Base-by-base conservation (phyloP, 2,888 invertebrate species). In the Copidosoma aretas region DNA sequence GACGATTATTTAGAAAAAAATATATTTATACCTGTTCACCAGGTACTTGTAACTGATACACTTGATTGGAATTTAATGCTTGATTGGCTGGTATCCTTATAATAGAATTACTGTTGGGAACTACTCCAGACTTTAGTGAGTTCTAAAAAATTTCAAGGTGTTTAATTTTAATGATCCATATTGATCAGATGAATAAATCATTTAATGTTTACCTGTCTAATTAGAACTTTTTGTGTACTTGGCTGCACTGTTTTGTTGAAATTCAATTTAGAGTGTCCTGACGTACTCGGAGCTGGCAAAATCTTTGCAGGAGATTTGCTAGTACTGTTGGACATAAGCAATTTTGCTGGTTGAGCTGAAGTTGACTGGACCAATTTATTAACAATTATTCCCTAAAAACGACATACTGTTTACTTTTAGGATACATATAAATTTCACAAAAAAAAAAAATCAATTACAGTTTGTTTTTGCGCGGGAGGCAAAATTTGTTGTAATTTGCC, bases 21-120 rank as follows among this genome's bases (percentile, higher is more conserved):
- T 51, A 15, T 66, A 46, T 58, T 81, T 84, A 85, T 84, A 90
- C 90, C 74, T 90, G 91, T 84, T 90, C 89, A 17, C 91, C 90
- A 1, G 91, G 90, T 70, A 91, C 88, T 81, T 90, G 90, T 71
- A 91, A 89, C 78, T 90, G 91, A 82, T 91, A 91, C n/a, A 91
- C 83, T 79, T 90, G 88, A 75, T 86, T 83, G 79, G 81, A 74
- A 77, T 81, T 79, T 78, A 80, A 82, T 74, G 81, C 84, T 68
- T 86, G 86, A 74, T 84, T 83, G 8, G 85, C 82, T 58, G 86
- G 85, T 76, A 86, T 84, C 75, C 86, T 82, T 70, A 88, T 86
- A 10, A 87, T 83, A 72, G 85, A 85, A 54, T 84, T 79, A 77
- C 84, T 78, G 67, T 84, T 79, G 63, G 82, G 75, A 66, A 82